These are phyloP conservation scores for Phaedon cochleariae DNA, from an alignment of 2,888 invertebrate species.

Conservation along the genomic window DNA sequence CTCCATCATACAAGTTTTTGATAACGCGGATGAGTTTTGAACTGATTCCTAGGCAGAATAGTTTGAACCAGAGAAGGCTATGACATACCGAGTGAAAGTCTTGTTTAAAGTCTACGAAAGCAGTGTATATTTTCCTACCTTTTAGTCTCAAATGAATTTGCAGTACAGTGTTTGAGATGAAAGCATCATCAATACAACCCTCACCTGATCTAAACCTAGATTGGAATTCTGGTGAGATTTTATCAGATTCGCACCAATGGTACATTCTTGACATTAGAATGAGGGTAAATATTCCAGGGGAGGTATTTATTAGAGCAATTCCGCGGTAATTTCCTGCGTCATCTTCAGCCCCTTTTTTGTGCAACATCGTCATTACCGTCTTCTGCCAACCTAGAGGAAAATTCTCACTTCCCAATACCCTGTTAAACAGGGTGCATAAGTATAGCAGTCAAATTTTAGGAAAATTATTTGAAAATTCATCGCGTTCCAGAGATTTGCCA, in stretches of 20 bases:
- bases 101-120: neutral
- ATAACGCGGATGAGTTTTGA: too few relatives aligned
- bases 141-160: too few relatives aligned
- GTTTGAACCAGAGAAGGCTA: too few relatives aligned
- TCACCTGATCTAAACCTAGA: neutral
- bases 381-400: conserved; percentile 3
- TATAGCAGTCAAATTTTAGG: conserved; percentile 4
- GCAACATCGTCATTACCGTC: too few relatives aligned
- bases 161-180: too few relatives aligned
- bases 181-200: too few relatives aligned
- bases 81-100: neutral
- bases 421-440: too few relatives aligned
- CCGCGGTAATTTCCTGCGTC: conserved; percentile 9
- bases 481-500: neutral
- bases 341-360: neutral
- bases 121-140: too few relatives aligned
- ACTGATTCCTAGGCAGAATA: too few relatives aligned
- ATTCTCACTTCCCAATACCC: neutral
- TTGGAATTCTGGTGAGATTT: conserved; percentile 3
- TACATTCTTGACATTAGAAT: neutral
- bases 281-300: too few relatives aligned
- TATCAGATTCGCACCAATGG: neutral
- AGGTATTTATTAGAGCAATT: conserved; percentile 6
- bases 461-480: conserved; percentile 7
- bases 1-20: too few relatives aligned